phyloP scores from a whole-genome alignment of 2,797 vertebrate genomes.

The Cossypha heuglini region DNA sequence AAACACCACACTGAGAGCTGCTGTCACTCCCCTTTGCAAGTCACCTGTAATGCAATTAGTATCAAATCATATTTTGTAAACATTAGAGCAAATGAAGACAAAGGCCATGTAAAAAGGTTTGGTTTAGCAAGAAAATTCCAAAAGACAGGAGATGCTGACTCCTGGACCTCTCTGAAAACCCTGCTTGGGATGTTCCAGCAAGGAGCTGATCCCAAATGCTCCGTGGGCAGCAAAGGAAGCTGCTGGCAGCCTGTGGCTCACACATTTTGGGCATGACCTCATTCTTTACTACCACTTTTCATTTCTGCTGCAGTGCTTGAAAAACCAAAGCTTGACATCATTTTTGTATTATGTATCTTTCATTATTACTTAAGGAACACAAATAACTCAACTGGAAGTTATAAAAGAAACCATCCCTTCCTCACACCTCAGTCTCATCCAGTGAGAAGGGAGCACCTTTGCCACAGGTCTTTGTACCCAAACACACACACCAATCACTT shows the following conservation, averaged over 20 bases:
- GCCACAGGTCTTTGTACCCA: background rate
- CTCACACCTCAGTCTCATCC: background rate
- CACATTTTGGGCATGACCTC: slow-evolving; percentile 42
- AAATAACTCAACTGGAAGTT: background rate
- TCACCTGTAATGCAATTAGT: background rate
- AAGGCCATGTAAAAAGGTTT: background rate
- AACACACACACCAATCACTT: background rate
- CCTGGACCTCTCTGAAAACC: background rate
- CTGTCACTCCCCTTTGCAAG: background rate
- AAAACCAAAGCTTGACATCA: background rate
- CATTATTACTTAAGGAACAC: background rate
- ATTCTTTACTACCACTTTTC: slow-evolving; percentile 43
- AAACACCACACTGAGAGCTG: background rate
- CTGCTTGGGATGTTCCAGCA: background rate
- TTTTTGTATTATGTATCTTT: background rate
- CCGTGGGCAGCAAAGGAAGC: slow-evolving; percentile 9
- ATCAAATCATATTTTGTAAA: background rate
- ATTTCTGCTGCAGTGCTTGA: background rate
- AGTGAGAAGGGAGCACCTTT: background rate
- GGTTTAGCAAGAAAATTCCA: background rate
- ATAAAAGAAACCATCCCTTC: background rate
- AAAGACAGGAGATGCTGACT: background rate
- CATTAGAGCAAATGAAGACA: background rate
- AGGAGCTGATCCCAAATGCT: slow-evolving; percentile 41
- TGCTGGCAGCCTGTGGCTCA: slow-evolving; percentile 39